Evolutionary conservation across 2,797 vertebrate species (phyloP).

Genomic region (Coregonus ussuriensis): DNA sequence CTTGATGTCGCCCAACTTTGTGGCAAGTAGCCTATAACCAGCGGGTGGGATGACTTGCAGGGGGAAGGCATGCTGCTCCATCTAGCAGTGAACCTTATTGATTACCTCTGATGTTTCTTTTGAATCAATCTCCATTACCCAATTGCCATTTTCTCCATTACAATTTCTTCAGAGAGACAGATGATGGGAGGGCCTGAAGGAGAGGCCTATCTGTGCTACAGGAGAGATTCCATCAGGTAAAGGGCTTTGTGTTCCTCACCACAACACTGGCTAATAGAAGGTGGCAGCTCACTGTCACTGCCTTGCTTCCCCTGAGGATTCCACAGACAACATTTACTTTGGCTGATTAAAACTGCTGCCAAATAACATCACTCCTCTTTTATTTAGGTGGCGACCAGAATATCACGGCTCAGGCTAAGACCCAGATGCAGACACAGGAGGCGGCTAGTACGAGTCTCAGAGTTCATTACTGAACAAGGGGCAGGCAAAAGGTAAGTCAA

Average conservation of each 20-base stretch:
- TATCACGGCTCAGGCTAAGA: too few relatives aligned
- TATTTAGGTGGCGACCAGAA: slow-evolving; percentile 21
- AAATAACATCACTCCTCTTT: slow-evolving; percentile 39
- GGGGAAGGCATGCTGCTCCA: background rate
- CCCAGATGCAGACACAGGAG: too few relatives aligned
- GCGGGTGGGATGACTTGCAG: slow-evolving; percentile 40
- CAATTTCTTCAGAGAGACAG: slow-evolving; percentile 61
- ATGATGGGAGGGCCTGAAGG: slow-evolving; percentile 52
- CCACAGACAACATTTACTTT: slow-evolving; percentile 64
- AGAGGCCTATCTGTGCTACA: slow-evolving; percentile 32
- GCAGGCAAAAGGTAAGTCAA: too few relatives aligned
- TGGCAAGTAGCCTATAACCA: slow-evolving; percentile 48
- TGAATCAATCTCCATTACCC: slow-evolving; percentile 75
- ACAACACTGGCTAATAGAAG: slow-evolving; percentile 48
- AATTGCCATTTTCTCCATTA: slow-evolving; percentile 66
- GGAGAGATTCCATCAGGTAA: slow-evolving; percentile 59
- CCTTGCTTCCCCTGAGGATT: slow-evolving; percentile 34
- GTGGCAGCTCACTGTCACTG: slow-evolving; percentile 35
- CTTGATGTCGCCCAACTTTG: slow-evolving; percentile 48
- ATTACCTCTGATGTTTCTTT: slow-evolving; percentile 71
- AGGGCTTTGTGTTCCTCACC: slow-evolving; percentile 25
- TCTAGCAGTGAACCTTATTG: slow-evolving; percentile 59
- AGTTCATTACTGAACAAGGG: too few relatives aligned
- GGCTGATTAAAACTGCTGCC: slow-evolving; percentile 58
- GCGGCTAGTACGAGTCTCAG: too few relatives aligned